phyloP scores from a whole-genome alignment of 2,797 vertebrate species.

The Lutjanus argentimaculatus region DNA sequence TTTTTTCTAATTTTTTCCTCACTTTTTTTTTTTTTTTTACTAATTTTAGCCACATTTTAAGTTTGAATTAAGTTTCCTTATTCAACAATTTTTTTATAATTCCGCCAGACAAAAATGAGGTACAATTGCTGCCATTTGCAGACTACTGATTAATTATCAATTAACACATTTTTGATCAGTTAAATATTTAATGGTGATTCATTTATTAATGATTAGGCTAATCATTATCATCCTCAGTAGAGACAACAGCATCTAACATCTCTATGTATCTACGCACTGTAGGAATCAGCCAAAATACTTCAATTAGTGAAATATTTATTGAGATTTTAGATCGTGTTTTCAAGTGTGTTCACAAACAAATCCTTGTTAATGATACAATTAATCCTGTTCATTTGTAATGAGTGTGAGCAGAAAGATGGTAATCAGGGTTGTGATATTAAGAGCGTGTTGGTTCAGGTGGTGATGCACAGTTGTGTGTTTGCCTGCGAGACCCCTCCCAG shows the following conservation, averaged over 20 bases:
- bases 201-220: no score
- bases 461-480: conserved; percentile 16
- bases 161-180: no score
- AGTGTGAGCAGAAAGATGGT: conserved; percentile 16
- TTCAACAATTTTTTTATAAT: no score
- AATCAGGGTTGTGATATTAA: conserved; percentile 5
- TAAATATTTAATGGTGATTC: no score
- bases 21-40: no score
- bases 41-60: no score
- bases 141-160: no score
- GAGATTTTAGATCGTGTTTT: not conserved
- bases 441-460: conserved; percentile 9
- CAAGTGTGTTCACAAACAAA: conserved; percentile 1
- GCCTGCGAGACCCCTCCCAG: not conserved
- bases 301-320: not conserved
- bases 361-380: not conserved
- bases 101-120: no score
- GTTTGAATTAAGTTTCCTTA: no score
- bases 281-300: not conserved
- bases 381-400: conserved; percentile 11
- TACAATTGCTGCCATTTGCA: no score
- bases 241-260: not conserved
- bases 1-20: no score
- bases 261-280: not conserved
- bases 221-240: no score